Percentiles rank a stretch among this genome's conserved stretches.
Evolutionary conservation across 2,888 invertebrate species (phyloP).

Genomic region (Andrena dorsata): DNA sequence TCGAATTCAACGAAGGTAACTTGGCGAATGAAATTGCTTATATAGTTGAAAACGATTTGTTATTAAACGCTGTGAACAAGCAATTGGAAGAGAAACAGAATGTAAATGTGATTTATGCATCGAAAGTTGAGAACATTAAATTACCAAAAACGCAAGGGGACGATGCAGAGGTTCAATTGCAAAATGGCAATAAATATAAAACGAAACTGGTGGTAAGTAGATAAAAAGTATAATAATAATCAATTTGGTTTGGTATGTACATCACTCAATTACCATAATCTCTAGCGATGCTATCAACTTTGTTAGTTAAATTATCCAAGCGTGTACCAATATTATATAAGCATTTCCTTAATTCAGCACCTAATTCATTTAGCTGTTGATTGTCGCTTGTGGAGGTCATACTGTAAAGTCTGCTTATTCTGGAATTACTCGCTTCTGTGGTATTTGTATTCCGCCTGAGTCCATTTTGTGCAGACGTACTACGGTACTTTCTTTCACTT

Average conservation of each 20-base stretch:
- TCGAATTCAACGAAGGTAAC: slow-evolving; percentile 93
- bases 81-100: slow-evolving; percentile 87
- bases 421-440: slow-evolving; percentile 56
- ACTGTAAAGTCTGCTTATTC: slow-evolving; percentile 77
- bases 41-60: slow-evolving; percentile 97
- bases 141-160: slow-evolving; percentile 85
- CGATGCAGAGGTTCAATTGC: slow-evolving; percentile 86
- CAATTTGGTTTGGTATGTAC: background rate
- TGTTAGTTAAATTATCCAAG: slow-evolving; percentile 75
- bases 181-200: slow-evolving; percentile 88
- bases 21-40: slow-evolving; percentile 92
- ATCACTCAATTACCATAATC: slow-evolving; percentile 59
- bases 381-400: slow-evolving; percentile 72
- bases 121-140: slow-evolving; percentile 89
- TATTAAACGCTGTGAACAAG: slow-evolving; percentile 90
- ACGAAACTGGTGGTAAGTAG: slow-evolving; percentile 90
- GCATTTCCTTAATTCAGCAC: slow-evolving; percentile 77
- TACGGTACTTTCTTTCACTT: slow-evolving; percentile 87
- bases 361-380: slow-evolving; percentile 77
- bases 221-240: slow-evolving; percentile 13
- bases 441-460: slow-evolving; percentile 55
- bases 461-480: slow-evolving; percentile 35
- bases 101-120: slow-evolving; percentile 89
- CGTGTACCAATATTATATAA: slow-evolving; percentile 74
- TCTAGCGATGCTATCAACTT: slow-evolving; percentile 75